Evolutionary conservation across 2,797 vertebrate species (phyloP).

Genomic region (Thunnus albacares): DNA sequence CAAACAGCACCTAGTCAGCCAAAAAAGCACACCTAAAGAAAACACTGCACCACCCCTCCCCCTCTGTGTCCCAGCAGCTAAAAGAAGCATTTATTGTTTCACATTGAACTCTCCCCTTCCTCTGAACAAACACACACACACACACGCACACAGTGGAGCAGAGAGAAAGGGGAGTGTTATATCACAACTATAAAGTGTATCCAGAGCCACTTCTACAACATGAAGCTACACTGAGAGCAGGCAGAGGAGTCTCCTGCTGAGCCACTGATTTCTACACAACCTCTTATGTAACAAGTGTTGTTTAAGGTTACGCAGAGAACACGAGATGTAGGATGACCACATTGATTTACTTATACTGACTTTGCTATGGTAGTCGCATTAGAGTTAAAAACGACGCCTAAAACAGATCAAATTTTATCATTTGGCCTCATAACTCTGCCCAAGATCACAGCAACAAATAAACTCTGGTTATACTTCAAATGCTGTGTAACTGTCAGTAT

Average conservation of each 20-base stretch:
- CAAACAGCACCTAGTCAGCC: conserved; percentile 8
- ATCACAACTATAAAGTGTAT: conserved; percentile 40
- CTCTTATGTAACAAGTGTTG: conserved; percentile 62
- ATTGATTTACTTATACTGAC: neutral
- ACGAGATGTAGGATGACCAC: conserved; percentile 7
- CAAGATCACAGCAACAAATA: neutral
- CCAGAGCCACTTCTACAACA: conserved; percentile 15
- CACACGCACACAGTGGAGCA: conserved; percentile 9
- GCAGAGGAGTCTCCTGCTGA: conserved; percentile 43
- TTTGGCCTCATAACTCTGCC: neutral
- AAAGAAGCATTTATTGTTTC: conserved; percentile 58
- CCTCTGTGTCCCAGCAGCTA: conserved; percentile 36
- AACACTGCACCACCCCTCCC: conserved; percentile 27
- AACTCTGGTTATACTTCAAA: neutral
- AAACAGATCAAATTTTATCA: neutral
- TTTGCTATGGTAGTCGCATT: neutral
- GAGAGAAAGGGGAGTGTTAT: conserved; percentile 32
- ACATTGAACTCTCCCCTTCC: conserved; percentile 37
- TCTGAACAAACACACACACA: conserved; percentile 49
- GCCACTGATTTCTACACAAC: conserved; percentile 57
- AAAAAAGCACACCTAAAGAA: conserved; percentile 41
- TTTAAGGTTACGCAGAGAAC: conserved; percentile 32
- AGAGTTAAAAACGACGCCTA: neutral
- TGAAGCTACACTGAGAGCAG: conserved; percentile 26
- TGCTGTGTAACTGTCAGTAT: neutral